Conservation (phyloP, 2,888 invertebrate species). For the Esperia sulphurella region DNA sequence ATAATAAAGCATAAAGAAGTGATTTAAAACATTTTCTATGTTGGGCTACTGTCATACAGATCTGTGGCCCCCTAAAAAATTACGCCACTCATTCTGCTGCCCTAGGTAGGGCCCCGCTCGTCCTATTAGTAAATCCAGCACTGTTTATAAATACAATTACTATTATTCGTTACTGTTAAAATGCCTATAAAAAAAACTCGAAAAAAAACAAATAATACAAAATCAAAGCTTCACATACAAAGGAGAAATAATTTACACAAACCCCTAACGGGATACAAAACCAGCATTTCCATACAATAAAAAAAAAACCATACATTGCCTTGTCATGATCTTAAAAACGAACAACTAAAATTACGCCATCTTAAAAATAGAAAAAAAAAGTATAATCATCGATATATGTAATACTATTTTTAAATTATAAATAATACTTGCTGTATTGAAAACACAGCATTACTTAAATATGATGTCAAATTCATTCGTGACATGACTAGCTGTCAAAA, state of each 20-base stretch:
- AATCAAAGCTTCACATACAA: conserved; percentile 58
- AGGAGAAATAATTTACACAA: conserved; percentile 55
- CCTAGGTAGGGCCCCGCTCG: conserved; percentile 13
- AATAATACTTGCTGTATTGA: conserved; percentile 56
- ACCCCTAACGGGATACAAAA: conserved; percentile 39
- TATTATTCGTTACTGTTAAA: conserved; percentile 29
- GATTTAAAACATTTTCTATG: too few relatives aligned
- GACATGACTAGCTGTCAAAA: conserved; percentile 71
- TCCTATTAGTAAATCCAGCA: too few relatives aligned
- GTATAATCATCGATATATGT: conserved; percentile 36
- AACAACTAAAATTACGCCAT: conserved; percentile 76
- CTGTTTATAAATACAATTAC: conserved; percentile 9
- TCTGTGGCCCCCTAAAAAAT: too few relatives aligned
- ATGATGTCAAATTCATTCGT: conserved; percentile 50
- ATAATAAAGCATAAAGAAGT: too few relatives aligned
- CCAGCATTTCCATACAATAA: conserved; percentile 50
- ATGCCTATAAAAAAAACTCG: conserved; percentile 42
- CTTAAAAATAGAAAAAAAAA: conserved; percentile 61
- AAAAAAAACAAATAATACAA: conserved; percentile 37
- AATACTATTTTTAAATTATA: conserved; percentile 52
- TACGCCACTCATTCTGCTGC: too few relatives aligned
- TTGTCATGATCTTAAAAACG: conserved; percentile 72
- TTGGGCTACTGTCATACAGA: too few relatives aligned
- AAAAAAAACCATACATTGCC: conserved; percentile 57
- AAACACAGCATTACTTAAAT: conserved; percentile 29